Conservation (phyloP, 2,113 vertebrate species). For the Oncorhynchus kisutch region DNA sequence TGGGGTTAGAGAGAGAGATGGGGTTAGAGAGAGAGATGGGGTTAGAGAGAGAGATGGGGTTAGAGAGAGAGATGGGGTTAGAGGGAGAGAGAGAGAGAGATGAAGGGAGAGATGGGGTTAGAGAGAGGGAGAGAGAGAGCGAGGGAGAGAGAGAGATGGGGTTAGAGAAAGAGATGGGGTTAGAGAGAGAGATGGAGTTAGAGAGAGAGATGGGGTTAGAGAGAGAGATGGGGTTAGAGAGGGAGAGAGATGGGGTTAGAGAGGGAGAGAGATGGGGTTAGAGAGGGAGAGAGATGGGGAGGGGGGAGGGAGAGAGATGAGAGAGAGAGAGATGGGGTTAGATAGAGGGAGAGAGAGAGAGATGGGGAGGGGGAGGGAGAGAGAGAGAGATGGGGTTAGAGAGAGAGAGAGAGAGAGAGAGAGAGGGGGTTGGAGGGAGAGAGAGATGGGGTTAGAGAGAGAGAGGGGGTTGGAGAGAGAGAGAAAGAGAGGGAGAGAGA, state of each 20-base stretch:
- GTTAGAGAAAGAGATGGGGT: not conserved
- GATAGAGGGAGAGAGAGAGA: not conserved
- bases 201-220: not conserved
- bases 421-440: not conserved
- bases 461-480: not conserved
- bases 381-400: not conserved
- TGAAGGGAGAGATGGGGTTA: fast-evolving
- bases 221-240: not conserved
- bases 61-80: too few relatives aligned
- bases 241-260: not conserved
- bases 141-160: too few relatives aligned
- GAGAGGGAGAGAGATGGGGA: not conserved
- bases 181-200: not conserved
- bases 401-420: not conserved
- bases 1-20: not conserved
- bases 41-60: too few relatives aligned
- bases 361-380: too few relatives aligned
- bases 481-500: fast-evolving
- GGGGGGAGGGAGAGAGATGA: not conserved
- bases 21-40: not conserved
- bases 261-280: fast-evolving
- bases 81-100: too few relatives aligned
- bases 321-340: too few relatives aligned
- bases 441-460: not conserved
- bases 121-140: too few relatives aligned